Conservation (phyloP, 2,797 vertebrate species). For the Spondyliosoma cantharus region DNA sequence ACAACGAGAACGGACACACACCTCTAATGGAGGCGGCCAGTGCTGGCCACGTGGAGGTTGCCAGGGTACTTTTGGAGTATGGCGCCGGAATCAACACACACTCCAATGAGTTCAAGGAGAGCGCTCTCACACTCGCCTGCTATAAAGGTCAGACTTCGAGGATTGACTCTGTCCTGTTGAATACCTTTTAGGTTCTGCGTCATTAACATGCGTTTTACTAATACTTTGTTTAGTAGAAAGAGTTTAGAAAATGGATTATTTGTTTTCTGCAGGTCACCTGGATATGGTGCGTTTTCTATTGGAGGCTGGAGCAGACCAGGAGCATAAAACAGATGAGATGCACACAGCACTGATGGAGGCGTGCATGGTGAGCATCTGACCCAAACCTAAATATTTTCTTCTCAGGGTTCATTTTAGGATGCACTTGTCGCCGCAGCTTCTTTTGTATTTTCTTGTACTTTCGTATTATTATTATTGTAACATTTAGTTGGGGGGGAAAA, state of each 20-base stretch:
- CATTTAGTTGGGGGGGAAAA: not conserved
- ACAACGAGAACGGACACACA: constrained; percentile 99
- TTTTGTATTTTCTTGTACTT: not conserved
- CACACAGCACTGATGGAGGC: constrained; percentile 99
- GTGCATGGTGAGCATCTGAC: constrained; percentile 93
- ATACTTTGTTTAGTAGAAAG: not conserved
- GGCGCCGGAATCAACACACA: constrained; percentile 99
- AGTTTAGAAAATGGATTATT: not conserved
- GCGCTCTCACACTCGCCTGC: constrained; percentile 98
- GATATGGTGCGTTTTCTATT: constrained; percentile 99
- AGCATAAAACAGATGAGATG: constrained; percentile 99
- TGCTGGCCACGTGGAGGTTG: constrained; percentile 97
- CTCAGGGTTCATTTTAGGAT: not conserved
- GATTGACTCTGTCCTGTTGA: not conserved
- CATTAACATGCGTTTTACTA: not conserved
- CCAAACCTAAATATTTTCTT: constrained; percentile 42
- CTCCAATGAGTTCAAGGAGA: constrained; percentile 99
- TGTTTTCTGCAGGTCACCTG: constrained; percentile 90
- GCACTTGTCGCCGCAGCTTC: too few relatives aligned
- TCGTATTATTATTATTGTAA: not conserved
- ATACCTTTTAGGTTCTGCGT: not conserved
- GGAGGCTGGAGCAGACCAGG: constrained; percentile 99
- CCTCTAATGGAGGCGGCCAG: constrained; percentile 99
- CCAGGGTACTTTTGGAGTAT: constrained; percentile 96
- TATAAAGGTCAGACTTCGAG: constrained; percentile 91